Percentiles rank a stretch among this genome's conserved stretches.
Conservation (phyloP, 2,113 vertebrate species). For the Macquaria australasica region DNA sequence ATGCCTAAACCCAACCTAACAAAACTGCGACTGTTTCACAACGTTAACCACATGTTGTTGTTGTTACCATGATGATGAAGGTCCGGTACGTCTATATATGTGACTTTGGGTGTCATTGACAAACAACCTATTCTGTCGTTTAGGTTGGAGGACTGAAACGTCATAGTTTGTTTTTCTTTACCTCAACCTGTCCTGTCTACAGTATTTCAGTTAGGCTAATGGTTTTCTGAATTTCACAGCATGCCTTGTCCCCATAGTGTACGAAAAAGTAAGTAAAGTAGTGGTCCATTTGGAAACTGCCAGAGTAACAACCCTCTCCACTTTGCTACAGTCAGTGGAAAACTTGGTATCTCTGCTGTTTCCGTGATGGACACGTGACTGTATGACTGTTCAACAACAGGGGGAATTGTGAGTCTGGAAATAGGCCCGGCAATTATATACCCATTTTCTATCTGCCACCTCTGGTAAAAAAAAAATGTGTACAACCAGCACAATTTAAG, state of each 20-base stretch:
- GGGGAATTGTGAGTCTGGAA: neutral
- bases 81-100: too few relatives aligned
- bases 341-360: neutral
- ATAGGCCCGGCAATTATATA: neutral
- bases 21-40: too few relatives aligned
- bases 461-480: neutral
- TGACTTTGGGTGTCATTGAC: too few relatives aligned
- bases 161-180: neutral
- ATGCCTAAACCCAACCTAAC: too few relatives aligned
- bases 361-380: neutral
- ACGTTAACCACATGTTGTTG: too few relatives aligned
- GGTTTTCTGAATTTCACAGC: neutral
- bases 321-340: neutral
- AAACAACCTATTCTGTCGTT: too few relatives aligned
- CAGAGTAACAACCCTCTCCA: neutral
- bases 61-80: too few relatives aligned
- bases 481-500: neutral
- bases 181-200: neutral
- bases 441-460: neutral
- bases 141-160: too few relatives aligned
- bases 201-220: neutral
- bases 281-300: neutral
- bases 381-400: neutral
- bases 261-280: neutral
- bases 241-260: neutral